A percentile compares a stretch with the other conserved stretches of the same genome.
Evolutionary conservation across 2,797 vertebrate genomes (phyloP).

Genomic region (Argyrosomus regius): DNA sequence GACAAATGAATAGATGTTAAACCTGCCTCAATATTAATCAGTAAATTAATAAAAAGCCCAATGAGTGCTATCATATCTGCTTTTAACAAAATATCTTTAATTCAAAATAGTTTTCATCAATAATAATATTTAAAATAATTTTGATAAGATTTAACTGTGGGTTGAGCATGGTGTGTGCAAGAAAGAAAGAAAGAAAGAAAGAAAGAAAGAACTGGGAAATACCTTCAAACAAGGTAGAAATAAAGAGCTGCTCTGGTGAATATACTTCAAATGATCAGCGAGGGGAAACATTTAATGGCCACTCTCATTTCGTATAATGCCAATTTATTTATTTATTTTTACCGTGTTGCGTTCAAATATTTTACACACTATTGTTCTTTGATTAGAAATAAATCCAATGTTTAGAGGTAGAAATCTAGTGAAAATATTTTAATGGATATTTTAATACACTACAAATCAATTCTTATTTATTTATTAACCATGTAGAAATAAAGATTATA

Average conservation of each 20-base stretch:
- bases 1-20: not conserved
- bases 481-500: not conserved
- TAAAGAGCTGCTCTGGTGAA: not conserved
- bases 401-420: not conserved
- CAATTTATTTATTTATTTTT: not conserved
- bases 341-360: not conserved
- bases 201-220: not conserved
- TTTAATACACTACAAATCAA: not conserved
- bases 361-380: not conserved
- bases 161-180: not conserved
- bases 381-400: not conserved
- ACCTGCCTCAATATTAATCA: not conserved
- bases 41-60: not conserved
- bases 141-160: not conserved
- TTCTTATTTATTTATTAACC: not conserved
- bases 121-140: not conserved
- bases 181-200: conserved; percentile 2
- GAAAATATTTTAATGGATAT: not conserved
- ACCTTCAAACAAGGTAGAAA: not conserved
- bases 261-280: not conserved
- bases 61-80: not conserved
- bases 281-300: not conserved
- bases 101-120: not conserved
- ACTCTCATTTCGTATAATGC: not conserved
- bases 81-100: not conserved